phyloP scores from a whole-genome alignment of 2,113 vertebrate species.

The Murina feae region DNA sequence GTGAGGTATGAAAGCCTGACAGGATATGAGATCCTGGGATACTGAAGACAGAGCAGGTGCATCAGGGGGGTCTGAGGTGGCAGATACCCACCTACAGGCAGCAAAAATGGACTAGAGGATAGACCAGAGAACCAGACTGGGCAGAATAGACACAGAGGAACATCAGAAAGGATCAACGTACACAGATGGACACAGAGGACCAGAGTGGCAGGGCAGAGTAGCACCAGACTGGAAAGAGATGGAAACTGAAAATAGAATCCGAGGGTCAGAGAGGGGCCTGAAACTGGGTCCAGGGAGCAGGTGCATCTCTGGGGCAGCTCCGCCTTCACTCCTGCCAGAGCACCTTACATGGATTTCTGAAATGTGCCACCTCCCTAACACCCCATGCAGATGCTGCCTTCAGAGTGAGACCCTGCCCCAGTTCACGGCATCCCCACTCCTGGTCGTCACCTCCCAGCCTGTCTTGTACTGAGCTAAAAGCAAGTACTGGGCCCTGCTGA shows the following conservation, averaged over 20 bases:
- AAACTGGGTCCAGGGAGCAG: too few species aligned
- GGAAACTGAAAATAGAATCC: too few species aligned
- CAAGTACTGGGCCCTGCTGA: background rate
- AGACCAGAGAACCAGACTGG: background rate
- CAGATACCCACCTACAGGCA: background rate
- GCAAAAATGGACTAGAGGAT: background rate
- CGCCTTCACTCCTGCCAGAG: too few species aligned
- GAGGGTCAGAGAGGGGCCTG: too few species aligned
- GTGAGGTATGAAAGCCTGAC: background rate
- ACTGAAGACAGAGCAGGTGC: background rate
- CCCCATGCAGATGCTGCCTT: background rate
- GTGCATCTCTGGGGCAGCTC: too few species aligned
- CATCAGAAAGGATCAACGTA: too few species aligned
- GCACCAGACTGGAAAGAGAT: too few species aligned
- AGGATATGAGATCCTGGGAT: background rate
- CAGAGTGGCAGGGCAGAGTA: too few species aligned
- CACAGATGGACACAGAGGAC: too few species aligned
- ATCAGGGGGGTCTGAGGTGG: background rate
- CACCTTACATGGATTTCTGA: too few species aligned
- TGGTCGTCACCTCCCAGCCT: background rate
- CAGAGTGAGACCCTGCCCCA: background rate
- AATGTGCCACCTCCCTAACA: background rate
- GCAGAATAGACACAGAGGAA: too few species aligned
- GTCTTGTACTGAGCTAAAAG: background rate
- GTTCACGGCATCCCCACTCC: background rate